These are phyloP conservation scores for Synanthedon vespiformis DNA, from an alignment of 2,888 invertebrate genomes.

Conservation along the genomic window DNA sequence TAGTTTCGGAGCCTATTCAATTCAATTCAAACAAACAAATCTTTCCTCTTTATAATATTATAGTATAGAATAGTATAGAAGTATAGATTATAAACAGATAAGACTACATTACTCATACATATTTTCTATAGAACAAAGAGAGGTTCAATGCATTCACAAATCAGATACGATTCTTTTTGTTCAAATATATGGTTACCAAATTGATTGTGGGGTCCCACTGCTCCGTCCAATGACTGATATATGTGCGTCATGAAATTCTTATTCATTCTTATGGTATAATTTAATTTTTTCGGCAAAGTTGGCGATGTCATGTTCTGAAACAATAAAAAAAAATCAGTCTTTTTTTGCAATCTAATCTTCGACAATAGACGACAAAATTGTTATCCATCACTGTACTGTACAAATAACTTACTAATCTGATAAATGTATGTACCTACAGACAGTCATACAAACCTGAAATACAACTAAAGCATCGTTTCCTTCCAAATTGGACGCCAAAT, in stretches of 20 bases:
- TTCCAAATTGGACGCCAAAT: not conserved
- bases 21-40: no score
- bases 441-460: conserved; percentile 23
- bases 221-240: conserved; percentile 22
- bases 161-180: not conserved
- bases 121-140: no score
- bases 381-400: no score
- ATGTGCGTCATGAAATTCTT: conserved; percentile 34
- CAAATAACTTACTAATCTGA: not conserved
- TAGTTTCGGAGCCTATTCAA: no score
- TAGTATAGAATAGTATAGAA: no score
- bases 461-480: conserved; percentile 22
- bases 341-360: no score
- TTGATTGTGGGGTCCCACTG: conserved; percentile 18
- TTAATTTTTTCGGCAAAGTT: conserved; percentile 24
- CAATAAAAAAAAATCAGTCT: not conserved
- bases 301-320: conserved; percentile 21
- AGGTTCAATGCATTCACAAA: no score
- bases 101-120: no score
- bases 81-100: no score
- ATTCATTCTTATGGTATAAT: conserved; percentile 60
- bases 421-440: not conserved
- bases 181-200: conserved; percentile 29
- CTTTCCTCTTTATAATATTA: no score
- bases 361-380: no score